A percentile compares a stretch with the other conserved stretches of the same genome.
phyloP scores from a whole-genome alignment of 2,888 invertebrate genomes.

The Cantharis rustica region DNA sequence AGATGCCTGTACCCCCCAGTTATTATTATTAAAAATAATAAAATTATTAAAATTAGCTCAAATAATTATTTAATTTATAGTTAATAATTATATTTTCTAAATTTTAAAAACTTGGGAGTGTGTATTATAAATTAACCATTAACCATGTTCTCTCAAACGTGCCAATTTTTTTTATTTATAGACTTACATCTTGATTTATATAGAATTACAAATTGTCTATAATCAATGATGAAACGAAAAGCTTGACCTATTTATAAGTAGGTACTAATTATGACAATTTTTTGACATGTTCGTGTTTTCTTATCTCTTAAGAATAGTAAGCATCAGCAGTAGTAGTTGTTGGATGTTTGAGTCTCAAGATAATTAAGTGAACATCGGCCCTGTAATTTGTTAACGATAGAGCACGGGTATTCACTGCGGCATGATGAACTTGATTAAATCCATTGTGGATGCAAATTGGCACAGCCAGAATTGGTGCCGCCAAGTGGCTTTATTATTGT shows the following conservation, averaged over 20 bases:
- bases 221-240: background rate
- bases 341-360: conserved; percentile 6
- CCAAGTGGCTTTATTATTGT: background rate
- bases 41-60: background rate
- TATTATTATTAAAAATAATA: no score
- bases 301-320: background rate
- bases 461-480: background rate
- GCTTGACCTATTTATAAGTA: background rate
- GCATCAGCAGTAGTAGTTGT: background rate
- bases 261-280: background rate
- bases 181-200: background rate
- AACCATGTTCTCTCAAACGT: background rate
- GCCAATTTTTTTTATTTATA: background rate
- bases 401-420: conserved; percentile 11
- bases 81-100: background rate
- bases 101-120: background rate
- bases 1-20: no score
- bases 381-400: conserved; percentile 23
- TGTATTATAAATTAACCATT: background rate
- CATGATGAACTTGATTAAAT: conserved; percentile 24
- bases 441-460: conserved; percentile 23
- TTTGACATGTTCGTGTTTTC: background rate
- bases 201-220: background rate
- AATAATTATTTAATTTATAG: background rate
- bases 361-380: conserved; percentile 18